phyloP scores from a whole-genome alignment of 2,888 invertebrate species.

The Patella ulyssiponensis region DNA sequence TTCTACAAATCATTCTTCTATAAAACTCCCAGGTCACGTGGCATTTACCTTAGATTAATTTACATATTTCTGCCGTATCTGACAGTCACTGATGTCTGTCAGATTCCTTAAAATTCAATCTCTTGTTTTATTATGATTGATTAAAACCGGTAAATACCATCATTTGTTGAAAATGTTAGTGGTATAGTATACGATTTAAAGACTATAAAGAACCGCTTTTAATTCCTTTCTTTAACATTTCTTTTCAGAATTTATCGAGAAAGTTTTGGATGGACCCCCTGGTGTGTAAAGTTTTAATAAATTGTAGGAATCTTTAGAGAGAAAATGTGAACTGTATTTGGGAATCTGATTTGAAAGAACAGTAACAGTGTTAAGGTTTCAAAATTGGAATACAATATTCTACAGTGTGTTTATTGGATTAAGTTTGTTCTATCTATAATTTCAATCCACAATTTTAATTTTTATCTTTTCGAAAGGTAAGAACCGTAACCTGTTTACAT shows the following conservation, averaged over 20 bases:
- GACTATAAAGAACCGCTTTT: no score
- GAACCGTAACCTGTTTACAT: background rate
- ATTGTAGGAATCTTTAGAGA: background rate
- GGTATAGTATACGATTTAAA: no score
- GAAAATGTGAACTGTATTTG: conserved; percentile 8
- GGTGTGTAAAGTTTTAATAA: conserved; percentile 5
- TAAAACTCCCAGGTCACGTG: no score
- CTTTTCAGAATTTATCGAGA: conserved; percentile 91
- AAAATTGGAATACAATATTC: conserved; percentile 6
- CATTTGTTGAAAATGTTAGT: no score
- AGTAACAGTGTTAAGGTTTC: background rate
- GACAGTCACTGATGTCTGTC: no score
- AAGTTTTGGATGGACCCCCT: conserved; percentile 79
- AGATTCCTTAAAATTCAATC: no score
- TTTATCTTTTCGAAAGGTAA: conserved; percentile 5
- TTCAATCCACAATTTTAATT: background rate
- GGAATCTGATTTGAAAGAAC: conserved; percentile 6
- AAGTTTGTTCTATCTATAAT: conserved; percentile 1
- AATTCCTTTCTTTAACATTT: conserved; percentile 76
- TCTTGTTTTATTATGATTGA: no score
- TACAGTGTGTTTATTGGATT: conserved; percentile 3
- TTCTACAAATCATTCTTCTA: no score
- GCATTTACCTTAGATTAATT: no score
- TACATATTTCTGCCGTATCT: no score
- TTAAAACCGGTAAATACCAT: no score